Percentiles rank a stretch among this genome's conserved stretches.
Conservation (phyloP, 1,140 invertebrate species). For the Venturia canescens region DNA sequence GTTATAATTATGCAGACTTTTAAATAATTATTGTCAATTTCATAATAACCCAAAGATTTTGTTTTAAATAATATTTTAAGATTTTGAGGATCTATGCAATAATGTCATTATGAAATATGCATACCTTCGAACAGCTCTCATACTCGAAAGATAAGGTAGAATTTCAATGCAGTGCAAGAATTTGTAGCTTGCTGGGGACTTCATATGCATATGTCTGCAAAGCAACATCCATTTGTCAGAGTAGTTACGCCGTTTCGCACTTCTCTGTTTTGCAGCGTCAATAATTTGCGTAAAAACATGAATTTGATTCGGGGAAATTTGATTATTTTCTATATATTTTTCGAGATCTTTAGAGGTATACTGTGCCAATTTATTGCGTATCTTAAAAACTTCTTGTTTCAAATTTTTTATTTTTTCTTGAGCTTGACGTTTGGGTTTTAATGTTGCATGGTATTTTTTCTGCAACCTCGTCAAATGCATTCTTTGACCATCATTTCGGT, state of each 20-base stretch:
- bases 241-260: constrained; percentile 46
- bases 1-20: too few species aligned
- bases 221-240: constrained; percentile 48
- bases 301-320: constrained; percentile 45
- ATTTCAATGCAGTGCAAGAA: constrained; percentile 46
- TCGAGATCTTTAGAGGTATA: constrained; percentile 20
- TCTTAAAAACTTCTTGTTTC: neutral
- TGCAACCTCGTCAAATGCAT: neutral
- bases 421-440: constrained; percentile 4
- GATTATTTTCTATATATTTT: neutral
- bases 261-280: constrained; percentile 44
- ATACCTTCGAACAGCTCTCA: constrained; percentile 50
- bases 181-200: constrained; percentile 45
- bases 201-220: constrained; percentile 42
- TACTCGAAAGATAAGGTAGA: constrained; percentile 44
- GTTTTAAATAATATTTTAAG: too few species aligned
- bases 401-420: constrained; percentile 11
- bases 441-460: neutral
- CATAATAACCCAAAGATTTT: too few species aligned
- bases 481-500: neutral
- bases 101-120: too few species aligned
- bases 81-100: too few species aligned
- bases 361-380: neutral
- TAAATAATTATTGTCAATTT: too few species aligned
- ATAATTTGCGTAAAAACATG: constrained; percentile 39